Percentiles rank a stretch among this genome's conserved stretches.
Evolutionary conservation across 1,140 invertebrate species (phyloP).

Genomic region (Zaprionus inermis): DNA sequence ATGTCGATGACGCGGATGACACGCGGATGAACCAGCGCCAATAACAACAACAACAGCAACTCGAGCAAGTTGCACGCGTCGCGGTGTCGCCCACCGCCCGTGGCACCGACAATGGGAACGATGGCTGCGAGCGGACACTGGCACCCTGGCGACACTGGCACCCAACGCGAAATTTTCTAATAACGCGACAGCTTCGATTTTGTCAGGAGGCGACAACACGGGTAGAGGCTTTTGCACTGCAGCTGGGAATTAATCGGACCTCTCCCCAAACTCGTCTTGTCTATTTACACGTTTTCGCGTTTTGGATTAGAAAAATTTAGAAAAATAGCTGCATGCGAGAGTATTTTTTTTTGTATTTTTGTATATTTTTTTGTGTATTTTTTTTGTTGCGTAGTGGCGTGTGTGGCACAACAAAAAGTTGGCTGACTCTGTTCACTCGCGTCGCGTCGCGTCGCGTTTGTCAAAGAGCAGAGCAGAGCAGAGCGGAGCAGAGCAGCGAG

Average conservation of each 20-base stretch:
- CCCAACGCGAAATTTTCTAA: constrained; percentile 40
- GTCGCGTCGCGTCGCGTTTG: constrained; percentile 78
- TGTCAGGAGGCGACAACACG: no score
- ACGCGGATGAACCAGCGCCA: constrained; percentile 38
- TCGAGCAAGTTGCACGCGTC: constrained; percentile 14
- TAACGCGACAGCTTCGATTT: constrained; percentile 57
- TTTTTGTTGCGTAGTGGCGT: constrained; percentile 33
- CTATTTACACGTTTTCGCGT: constrained; percentile 10
- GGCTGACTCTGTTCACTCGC: constrained; percentile 75
- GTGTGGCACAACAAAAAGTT: constrained; percentile 68
- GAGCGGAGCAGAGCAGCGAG: constrained; percentile 57
- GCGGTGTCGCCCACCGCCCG: constrained; percentile 33
- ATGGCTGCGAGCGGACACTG: not conserved
- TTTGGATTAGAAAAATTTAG: constrained; percentile 50
- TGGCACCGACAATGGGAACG: constrained; percentile 1
- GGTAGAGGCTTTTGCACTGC: not conserved
- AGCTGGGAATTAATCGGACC: no score
- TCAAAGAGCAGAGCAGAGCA: constrained; percentile 55
- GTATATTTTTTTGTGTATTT: constrained; percentile 37
- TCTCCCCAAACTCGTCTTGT: constrained; percentile 15
- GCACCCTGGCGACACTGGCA: constrained; percentile 15
- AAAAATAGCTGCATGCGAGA: constrained; percentile 47
- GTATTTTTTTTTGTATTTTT: not conserved
- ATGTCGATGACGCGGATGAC: constrained; percentile 20
- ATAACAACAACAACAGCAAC: constrained; percentile 12